A percentile compares a stretch with the other conserved stretches of the same genome.
Evolutionary conservation across 2,797 vertebrate genomes (phyloP).

Genomic region (Mastacembelus armatus): DNA sequence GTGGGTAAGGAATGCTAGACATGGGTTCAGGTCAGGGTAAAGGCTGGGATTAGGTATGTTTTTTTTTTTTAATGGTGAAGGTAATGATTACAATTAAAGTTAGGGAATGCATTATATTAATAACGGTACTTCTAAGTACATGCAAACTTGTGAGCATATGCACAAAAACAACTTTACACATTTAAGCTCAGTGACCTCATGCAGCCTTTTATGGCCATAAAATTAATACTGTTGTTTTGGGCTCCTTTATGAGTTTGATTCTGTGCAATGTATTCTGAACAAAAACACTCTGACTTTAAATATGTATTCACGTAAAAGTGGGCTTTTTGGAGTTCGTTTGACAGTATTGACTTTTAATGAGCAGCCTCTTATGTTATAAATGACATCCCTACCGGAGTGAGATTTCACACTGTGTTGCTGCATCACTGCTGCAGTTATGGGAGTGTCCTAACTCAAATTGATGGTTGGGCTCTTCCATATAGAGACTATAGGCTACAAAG

Average conservation of each 20-base stretch:
- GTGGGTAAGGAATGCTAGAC: not conserved
- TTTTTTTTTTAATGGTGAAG: too few species aligned
- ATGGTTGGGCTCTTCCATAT: conserved; percentile 31
- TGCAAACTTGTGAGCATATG: not conserved
- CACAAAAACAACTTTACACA: conserved; percentile 11
- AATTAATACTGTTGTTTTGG: not conserved
- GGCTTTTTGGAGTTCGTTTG: conserved; percentile 31
- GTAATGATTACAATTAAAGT: too few species aligned
- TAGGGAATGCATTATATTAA: not conserved
- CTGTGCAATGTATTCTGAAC: not conserved
- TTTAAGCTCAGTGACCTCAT: not conserved
- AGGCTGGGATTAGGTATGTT: not conserved
- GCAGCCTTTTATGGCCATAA: not conserved
- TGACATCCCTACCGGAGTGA: conserved; percentile 44
- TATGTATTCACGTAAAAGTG: conserved; percentile 9
- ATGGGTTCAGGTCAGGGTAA: too few species aligned
- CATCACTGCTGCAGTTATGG: conserved; percentile 30
- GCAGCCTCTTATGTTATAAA: conserved; percentile 43
- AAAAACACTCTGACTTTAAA: not conserved
- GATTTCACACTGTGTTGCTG: conserved; percentile 52
- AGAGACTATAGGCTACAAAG: conserved; percentile 44
- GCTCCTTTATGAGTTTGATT: not conserved
- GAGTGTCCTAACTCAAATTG: conserved; percentile 37
- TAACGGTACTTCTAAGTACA: not conserved
- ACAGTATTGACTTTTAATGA: conserved; percentile 51